A percentile compares a stretch with the other conserved stretches of the same genome.
These are phyloP conservation scores for Acronicta psi DNA, from an alignment of 2,888 invertebrate genomes.

Conservation along the genomic window DNA sequence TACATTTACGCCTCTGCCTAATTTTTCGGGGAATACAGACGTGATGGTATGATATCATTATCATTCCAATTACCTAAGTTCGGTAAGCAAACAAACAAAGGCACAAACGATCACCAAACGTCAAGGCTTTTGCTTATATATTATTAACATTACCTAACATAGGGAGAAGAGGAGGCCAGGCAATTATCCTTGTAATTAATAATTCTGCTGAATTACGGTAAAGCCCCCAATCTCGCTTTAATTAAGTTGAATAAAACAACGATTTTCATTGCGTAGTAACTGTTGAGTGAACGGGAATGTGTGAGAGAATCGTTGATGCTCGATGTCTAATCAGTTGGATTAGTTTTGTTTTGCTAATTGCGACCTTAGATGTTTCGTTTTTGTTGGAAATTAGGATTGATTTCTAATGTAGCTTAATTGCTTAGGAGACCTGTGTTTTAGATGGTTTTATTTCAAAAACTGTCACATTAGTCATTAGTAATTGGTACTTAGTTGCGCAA, in stretches of 20 bases:
- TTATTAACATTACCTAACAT: constrained; percentile 60
- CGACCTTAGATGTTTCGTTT: not conserved
- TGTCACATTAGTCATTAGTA: no score
- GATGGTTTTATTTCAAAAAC: no score
- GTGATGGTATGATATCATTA: no score
- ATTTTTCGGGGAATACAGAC: no score
- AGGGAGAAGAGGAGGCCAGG: constrained; percentile 56
- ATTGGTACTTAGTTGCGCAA: no score
- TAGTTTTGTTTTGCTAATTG: not conserved
- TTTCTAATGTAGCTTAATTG: not conserved
- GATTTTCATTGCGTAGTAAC: constrained; percentile 32
- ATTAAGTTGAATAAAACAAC: constrained; percentile 57
- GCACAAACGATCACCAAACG: constrained; percentile 52
- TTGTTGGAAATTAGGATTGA: not conserved
- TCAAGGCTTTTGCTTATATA: constrained; percentile 53
- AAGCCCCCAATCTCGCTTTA: constrained; percentile 48
- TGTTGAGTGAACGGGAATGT: constrained; percentile 13
- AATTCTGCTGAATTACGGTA: constrained; percentile 60
- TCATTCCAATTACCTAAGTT: constrained; percentile 23
- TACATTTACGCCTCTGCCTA: no score
- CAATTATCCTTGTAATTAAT: constrained; percentile 65
- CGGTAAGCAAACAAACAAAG: constrained; percentile 35
- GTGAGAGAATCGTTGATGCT: constrained; percentile 23
- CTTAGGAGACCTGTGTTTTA: no score
- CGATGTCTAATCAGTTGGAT: constrained; percentile 10